A percentile compares a stretch with the other conserved stretches of the same genome.
phyloP scores from a whole-genome alignment of 1,140 invertebrate genomes.

The Coboldia fuscipes region DNA sequence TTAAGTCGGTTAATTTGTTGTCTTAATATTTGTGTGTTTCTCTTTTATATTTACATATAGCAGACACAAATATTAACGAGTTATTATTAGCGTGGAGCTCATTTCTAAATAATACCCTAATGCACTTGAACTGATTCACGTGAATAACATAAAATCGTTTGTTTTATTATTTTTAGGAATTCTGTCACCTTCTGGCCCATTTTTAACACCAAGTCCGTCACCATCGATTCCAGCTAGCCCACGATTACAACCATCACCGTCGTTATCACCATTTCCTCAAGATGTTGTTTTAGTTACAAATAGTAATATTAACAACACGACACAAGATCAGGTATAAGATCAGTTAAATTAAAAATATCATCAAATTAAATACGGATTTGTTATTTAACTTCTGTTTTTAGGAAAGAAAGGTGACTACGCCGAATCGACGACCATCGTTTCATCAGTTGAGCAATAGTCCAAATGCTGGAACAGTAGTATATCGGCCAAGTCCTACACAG shows the following conservation, averaged over 20 bases:
- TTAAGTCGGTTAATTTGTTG: too few relatives aligned
- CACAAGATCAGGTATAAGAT: conserved; percentile 15
- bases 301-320: conserved; percentile 18
- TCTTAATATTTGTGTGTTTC: too few relatives aligned
- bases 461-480: conserved; percentile 20
- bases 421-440: conserved; percentile 20
- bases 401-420: conserved; percentile 22
- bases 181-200: conserved; percentile 24
- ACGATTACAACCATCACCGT: conserved; percentile 21
- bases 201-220: conserved; percentile 23
- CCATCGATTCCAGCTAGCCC: conserved; percentile 23
- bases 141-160: too few relatives aligned
- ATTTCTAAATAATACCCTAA: too few relatives aligned
- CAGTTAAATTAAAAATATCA: conserved; percentile 1
- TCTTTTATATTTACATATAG: too few relatives aligned
- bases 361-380: neutral
- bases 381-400: conserved; percentile 4
- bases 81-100: too few relatives aligned
- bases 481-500: conserved; percentile 21
- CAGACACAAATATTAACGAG: too few relatives aligned
- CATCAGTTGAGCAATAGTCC: conserved; percentile 19
- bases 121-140: too few relatives aligned
- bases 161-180: conserved; percentile 15
- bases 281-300: conserved; percentile 21
- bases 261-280: conserved; percentile 20